Evolutionary conservation across 2,888 invertebrate genomes (phyloP), one percentile per base, ranked within the genome.

Genomic region (Pherbina coryleti): DNA sequence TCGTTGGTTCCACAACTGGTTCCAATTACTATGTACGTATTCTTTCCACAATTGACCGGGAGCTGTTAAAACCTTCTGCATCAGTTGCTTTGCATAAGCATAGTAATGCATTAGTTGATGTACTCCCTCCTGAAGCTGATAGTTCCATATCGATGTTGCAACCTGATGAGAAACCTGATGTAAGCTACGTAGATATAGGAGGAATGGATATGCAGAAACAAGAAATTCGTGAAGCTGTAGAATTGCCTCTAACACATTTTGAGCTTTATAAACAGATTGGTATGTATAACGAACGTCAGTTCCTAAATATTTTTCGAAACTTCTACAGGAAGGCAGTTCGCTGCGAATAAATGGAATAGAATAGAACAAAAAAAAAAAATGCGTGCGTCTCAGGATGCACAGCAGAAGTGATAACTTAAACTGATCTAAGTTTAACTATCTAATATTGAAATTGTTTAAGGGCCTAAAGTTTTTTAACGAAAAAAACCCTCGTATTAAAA

Each of bases 121-220:
- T 99, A 4, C 91, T 99, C 60, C 99, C 99, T 5, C 99, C 99
- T 1, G 99, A 99, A 91, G 99, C 99, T 1, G 99, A 99, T 89
- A 98, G 98, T 83, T 98, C 98, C 57, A 99, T 99, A 82, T 98
- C 98, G 75, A 99, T 99, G 99, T 91, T 99, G 79, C 95, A 96
- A 91, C 96, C 89, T 93, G 98, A 98, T 92, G 98, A 99, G 90
- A 98, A 98, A 88, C 99, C 99, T 0, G 98, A 99, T 90, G 97
- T 99, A 8, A 94, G 95, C 80, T 99, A 99, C 90, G 94, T 96
- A 5, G 99, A 99, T 87, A 99, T 99, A 87, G 99, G 99, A 89
- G 99, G 99, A 51, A 97, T 99, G 96, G 99, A 99, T 90, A 98
- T 99, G 92, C 99, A 99, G 90, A 99, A 99, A 86, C 99, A 99